Conservation (phyloP, 2,113 vertebrate species). For the Sylvilagus bachmani region DNA sequence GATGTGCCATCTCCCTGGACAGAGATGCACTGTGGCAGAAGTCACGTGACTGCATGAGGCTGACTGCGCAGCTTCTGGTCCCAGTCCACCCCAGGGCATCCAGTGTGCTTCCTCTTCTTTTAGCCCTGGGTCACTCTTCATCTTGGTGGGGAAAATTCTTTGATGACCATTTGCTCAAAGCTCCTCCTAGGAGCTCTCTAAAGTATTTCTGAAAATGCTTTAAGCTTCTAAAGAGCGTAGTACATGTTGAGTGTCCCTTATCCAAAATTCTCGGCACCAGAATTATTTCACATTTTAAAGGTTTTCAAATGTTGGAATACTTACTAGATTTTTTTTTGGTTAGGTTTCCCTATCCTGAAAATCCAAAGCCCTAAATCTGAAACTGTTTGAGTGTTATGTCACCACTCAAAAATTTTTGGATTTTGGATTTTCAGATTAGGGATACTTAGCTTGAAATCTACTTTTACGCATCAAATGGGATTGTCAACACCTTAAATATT, state of each 20-base stretch:
- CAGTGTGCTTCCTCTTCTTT: neutral
- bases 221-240: neutral
- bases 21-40: neutral
- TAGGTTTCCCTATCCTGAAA: too few relatives aligned
- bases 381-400: too few relatives aligned
- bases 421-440: too few relatives aligned
- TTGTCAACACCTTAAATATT: neutral
- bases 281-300: too few relatives aligned
- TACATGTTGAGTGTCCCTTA: neutral
- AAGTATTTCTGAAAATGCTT: constrained; percentile 30
- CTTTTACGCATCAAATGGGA: neutral
- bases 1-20: neutral
- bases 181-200: neutral
- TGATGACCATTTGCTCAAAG: neutral
- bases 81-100: too few relatives aligned
- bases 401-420: too few relatives aligned
- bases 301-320: too few relatives aligned
- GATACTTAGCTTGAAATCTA: neutral
- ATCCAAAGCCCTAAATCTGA: too few relatives aligned
- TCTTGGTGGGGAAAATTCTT: neutral
- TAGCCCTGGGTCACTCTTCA: neutral
- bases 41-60: neutral
- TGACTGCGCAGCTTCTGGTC: neutral
- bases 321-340: too few relatives aligned
- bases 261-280: too few relatives aligned